Conservation (phyloP, 2,888 invertebrate species). For the Troides aeacus region DNA sequence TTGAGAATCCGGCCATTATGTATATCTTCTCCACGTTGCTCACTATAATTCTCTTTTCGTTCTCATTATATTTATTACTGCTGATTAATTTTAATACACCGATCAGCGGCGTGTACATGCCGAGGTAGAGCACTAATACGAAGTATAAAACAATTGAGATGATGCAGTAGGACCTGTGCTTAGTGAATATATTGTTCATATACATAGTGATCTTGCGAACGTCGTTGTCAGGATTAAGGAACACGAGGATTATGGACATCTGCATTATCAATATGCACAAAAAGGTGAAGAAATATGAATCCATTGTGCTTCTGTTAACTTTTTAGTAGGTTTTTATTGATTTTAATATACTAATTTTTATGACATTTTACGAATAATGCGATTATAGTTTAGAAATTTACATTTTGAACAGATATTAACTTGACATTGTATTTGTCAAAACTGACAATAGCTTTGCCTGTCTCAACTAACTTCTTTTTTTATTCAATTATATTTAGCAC, state of each 20-base stretch:
- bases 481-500: background rate
- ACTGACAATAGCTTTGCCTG: background rate
- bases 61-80: slow-evolving; percentile 38
- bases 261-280: slow-evolving; percentile 55
- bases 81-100: slow-evolving; percentile 52
- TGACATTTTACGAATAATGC: slow-evolving; percentile 1
- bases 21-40: slow-evolving; percentile 61
- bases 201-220: slow-evolving; percentile 47
- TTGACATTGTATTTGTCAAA: background rate
- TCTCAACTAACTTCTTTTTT: background rate
- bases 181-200: slow-evolving; percentile 41
- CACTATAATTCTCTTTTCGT: slow-evolving; percentile 51
- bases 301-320: slow-evolving; percentile 44
- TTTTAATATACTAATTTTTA: background rate
- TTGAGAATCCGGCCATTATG: slow-evolving; percentile 63
- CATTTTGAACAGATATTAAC: background rate
- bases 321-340: background rate
- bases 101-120: slow-evolving; percentile 58
- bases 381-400: slow-evolving; percentile 1
- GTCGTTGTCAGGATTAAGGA: slow-evolving; percentile 65
- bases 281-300: slow-evolving; percentile 49
- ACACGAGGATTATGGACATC: slow-evolving; percentile 54
- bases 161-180: slow-evolving; percentile 42
- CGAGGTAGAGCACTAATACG: slow-evolving; percentile 52
- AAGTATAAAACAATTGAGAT: slow-evolving; percentile 47